These are phyloP conservation scores for Lipophrys pholis DNA, from an alignment of 2,113 vertebrate species.

Conservation along the genomic window DNA sequence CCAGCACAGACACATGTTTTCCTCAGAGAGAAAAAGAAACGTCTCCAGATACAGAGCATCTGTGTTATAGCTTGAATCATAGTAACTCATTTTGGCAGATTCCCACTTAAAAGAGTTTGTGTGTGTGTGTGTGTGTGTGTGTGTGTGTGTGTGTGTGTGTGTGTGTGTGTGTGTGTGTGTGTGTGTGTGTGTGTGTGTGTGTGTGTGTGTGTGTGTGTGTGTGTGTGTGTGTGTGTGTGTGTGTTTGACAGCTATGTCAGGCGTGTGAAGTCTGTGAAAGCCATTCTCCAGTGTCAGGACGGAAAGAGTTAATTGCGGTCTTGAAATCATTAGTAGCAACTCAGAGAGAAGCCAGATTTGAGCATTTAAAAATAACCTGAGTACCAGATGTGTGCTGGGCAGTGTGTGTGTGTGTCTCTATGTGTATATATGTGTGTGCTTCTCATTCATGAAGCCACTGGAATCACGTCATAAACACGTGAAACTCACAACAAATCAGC, in stretches of 20 bases:
- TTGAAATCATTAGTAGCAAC: constrained; percentile 71
- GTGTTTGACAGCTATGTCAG: constrained; percentile 36
- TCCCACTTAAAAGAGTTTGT: constrained; percentile 53
- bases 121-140: too few relatives aligned
- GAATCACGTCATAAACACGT: constrained; percentile 29
- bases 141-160: too few relatives aligned
- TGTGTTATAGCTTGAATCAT: constrained; percentile 56
- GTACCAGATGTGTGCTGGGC: constrained; percentile 65
- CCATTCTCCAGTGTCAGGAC: constrained; percentile 40
- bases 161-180: too few relatives aligned
- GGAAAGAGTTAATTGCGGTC: constrained; percentile 68
- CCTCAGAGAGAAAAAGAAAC: constrained; percentile 9
- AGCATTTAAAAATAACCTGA: constrained; percentile 68
- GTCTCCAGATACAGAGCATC: constrained; percentile 50
- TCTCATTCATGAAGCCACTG: constrained; percentile 23
- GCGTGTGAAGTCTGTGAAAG: constrained; percentile 57
- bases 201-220: too few relatives aligned
- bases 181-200: too few relatives aligned
- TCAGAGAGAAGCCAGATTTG: constrained; percentile 44
- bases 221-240: constrained; percentile 20
- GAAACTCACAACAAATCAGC: constrained; percentile 21
- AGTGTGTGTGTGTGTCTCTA: constrained; percentile 28
- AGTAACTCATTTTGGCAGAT: constrained; percentile 25
- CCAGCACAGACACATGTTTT: constrained; percentile 31
- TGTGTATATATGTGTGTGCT: constrained; percentile 23